Base-by-base conservation (phyloP, 2,113 vertebrate species). In the Vidua macroura region DNA sequence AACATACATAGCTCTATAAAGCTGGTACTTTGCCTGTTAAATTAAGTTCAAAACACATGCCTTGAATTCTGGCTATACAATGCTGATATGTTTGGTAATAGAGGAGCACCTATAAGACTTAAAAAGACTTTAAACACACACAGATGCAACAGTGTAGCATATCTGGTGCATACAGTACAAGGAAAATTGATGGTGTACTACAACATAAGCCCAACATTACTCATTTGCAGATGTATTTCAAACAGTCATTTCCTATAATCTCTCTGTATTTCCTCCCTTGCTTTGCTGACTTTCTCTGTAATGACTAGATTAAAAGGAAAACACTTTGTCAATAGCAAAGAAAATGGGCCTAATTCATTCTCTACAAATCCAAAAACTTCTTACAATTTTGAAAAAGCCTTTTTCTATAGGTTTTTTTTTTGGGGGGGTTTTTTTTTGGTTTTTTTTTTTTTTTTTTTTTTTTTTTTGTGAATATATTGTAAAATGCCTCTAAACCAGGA, bases 171-270 rank as follows among this genome's bases (percentile, higher is more conserved):
- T 31, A 64, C 18, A 75, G 46, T 44, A 73, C 37, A 60, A 83
- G 35, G n/a, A 87, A 82, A 96, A 93, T 76, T 79, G 93, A 95
- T 93, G 84, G 41, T 18, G 53, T 76, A 94, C 58, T 92, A 66
- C 93, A 91, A 85, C 74, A 79, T 46, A 79, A 96, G 70, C 74
- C 84, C 62, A 87, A 81, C 84, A 95, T 96, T 93, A 96, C 87
- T 95, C 93, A 97, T 92, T 95, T 95, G 81, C 84, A 91, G 94
- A 96, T 91, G 89, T 95, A 93, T 95, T 92, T 96, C 92, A 93
- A 97, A 91, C 81, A 95, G 91, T 91, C 91, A 96, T 96, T 96
- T 95, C 93, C 94, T 95, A 95, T 91, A 91, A 95, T 93, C 86
- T 95, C 77, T 84, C 75, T 73, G 72, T 95, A 96, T 96, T 96